These are phyloP conservation scores for Neelides sp. DNA, from an alignment of 1,140 invertebrate species.

Conservation along the genomic window DNA sequence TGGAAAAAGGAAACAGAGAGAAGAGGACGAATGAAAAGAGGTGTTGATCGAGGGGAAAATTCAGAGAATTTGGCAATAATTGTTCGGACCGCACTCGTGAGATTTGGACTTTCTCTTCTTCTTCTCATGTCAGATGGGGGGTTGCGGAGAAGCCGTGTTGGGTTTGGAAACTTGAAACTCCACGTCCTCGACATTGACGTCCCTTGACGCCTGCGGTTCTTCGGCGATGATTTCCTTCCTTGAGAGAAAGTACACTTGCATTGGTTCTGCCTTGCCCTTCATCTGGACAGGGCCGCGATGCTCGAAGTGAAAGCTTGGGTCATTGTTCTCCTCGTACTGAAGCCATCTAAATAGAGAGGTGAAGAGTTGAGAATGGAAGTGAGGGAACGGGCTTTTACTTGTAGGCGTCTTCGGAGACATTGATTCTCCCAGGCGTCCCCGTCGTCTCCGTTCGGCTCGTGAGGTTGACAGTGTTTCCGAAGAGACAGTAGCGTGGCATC, in stretches of 20 bases:
- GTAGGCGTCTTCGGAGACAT: conserved; percentile 87
- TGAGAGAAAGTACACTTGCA: conserved; percentile 85
- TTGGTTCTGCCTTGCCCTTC: conserved; percentile 89
- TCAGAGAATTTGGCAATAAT: background rate
- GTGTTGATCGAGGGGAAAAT: background rate
- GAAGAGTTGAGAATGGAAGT: conserved; percentile 1
- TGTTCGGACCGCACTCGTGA: background rate
- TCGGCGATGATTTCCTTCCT: conserved; percentile 35
- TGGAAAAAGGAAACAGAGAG: too few relatives aligned
- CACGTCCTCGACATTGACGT: conserved; percentile 38
- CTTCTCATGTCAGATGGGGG: too few relatives aligned
- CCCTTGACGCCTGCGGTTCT: conserved; percentile 37
- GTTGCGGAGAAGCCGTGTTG: too few relatives aligned
- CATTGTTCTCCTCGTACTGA: conserved; percentile 54
- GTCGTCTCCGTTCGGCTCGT: conserved; percentile 92
- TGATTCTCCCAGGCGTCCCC: conserved; percentile 76
- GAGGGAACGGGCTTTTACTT: conserved; percentile 45
- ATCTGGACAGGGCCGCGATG: conserved; percentile 78
- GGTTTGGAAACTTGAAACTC: too few relatives aligned
- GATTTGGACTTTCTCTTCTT: background rate
- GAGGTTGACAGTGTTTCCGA: conserved; percentile 91
- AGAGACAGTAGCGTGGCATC: conserved; percentile 94
- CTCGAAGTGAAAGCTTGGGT: conserved; percentile 72
- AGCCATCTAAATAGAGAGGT: conserved; percentile 47
- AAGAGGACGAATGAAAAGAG: too few relatives aligned